phyloP scores from a whole-genome alignment of 2,797 vertebrate species.

The Spea hammondii region DNA sequence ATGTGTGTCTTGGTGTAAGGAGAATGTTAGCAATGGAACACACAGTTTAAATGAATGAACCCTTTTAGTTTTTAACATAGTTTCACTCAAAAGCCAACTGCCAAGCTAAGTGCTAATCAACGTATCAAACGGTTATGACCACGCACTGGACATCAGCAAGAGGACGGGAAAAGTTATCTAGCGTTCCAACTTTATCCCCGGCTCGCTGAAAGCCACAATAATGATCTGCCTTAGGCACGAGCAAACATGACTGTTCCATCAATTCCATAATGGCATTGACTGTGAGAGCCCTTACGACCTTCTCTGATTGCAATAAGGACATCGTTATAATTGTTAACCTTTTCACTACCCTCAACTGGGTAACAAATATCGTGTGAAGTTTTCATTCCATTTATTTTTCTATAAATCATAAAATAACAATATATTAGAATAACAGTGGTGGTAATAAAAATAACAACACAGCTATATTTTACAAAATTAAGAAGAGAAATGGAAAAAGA shows the following conservation, averaged over 20 bases:
- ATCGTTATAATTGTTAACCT: too few relatives aligned
- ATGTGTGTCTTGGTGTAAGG: too few relatives aligned
- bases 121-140: background rate
- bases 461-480: too few relatives aligned
- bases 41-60: too few relatives aligned
- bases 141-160: background rate
- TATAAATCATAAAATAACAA: too few relatives aligned
- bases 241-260: background rate
- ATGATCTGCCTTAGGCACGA: background rate
- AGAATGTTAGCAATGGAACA: too few relatives aligned
- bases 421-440: too few relatives aligned
- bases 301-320: background rate
- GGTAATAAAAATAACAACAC: too few relatives aligned
- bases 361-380: too few relatives aligned
- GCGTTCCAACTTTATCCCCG: background rate
- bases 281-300: background rate
- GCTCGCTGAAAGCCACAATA: background rate
- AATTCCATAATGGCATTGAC: constrained; percentile 2
- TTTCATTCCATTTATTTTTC: too few relatives aligned
- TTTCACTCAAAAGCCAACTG: background rate
- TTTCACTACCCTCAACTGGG: too few relatives aligned
- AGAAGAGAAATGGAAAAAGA: too few relatives aligned
- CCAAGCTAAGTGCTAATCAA: background rate
- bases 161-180: background rate
- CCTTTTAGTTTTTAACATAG: background rate